phyloP scores from a whole-genome alignment of 2,113 vertebrate genomes.

The Ictalurus furcatus region DNA sequence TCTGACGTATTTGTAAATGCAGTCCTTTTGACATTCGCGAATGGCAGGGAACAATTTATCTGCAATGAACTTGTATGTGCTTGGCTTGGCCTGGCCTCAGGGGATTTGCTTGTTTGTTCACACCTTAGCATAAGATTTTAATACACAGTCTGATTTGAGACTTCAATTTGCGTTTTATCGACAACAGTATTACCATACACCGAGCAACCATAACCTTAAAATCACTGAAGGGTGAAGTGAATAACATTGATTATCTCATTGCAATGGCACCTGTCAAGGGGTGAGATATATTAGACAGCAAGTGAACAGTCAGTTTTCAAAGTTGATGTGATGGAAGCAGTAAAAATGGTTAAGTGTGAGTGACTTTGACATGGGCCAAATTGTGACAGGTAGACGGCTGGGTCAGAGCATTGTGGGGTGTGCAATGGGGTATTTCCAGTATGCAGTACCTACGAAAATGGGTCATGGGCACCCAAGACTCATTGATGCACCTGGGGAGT shows the following conservation, averaged over 20 bases:
- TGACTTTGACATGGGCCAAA: no score
- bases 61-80: conserved; percentile 25
- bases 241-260: not conserved
- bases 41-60: conserved; percentile 61
- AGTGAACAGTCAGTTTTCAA: no score
- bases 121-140: conserved; percentile 45
- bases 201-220: not conserved
- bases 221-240: not conserved
- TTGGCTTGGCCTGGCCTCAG: conserved; percentile 9
- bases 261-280: no score
- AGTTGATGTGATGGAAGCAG: no score
- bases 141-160: conserved; percentile 39
- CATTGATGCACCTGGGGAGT: no score
- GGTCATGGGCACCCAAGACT: no score
- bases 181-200: not conserved
- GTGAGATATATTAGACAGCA: no score
- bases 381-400: no score
- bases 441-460: no score
- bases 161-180: not conserved
- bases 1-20: conserved; percentile 64
- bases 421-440: no score
- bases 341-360: no score
- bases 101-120: conserved; percentile 49
- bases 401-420: no score
- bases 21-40: conserved; percentile 70